phyloP scores from a whole-genome alignment of 2,888 invertebrate species.

The Cheilosia urbana region DNA sequence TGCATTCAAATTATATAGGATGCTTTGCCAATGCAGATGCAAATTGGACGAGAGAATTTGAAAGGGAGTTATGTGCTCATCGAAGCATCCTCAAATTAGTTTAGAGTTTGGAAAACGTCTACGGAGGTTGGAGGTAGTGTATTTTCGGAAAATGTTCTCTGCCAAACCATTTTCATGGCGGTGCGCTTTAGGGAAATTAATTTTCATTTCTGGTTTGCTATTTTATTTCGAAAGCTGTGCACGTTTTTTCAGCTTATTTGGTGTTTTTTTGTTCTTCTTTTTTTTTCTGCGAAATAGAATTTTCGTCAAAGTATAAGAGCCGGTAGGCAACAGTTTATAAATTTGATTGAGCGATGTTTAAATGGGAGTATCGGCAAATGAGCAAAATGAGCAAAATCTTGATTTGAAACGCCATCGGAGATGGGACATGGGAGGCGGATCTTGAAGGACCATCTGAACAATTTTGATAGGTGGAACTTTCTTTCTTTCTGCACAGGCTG shows the following conservation, averaged over 20 bases:
- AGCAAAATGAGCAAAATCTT: too few relatives aligned
- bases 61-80: slow-evolving; percentile 62
- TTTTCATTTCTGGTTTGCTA: slow-evolving; percentile 42
- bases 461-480: too few relatives aligned
- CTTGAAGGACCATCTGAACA: too few relatives aligned
- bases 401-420: too few relatives aligned
- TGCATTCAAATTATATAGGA: slow-evolving; percentile 71
- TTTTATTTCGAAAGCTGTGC: slow-evolving; percentile 39
- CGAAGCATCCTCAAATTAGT: slow-evolving; percentile 72
- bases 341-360: too few relatives aligned
- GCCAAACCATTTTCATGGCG: slow-evolving; percentile 47
- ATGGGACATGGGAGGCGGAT: too few relatives aligned
- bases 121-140: slow-evolving; percentile 5
- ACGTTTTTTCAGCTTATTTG: slow-evolving; percentile 15
- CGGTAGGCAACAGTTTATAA: too few relatives aligned
- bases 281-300: slow-evolving; percentile 27
- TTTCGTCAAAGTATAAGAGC: not conserved
- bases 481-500: too few relatives aligned
- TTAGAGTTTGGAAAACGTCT: slow-evolving; percentile 63
- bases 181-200: slow-evolving; percentile 62
- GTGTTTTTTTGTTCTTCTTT: slow-evolving; percentile 5
- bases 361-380: too few relatives aligned
- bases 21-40: slow-evolving; percentile 65
- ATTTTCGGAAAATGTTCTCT: slow-evolving; percentile 5
- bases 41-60: slow-evolving; percentile 54